Percentiles rank a stretch among this genome's conserved stretches.
phyloP scores from a whole-genome alignment of 2,113 vertebrate genomes.

The Numida meleagris region DNA sequence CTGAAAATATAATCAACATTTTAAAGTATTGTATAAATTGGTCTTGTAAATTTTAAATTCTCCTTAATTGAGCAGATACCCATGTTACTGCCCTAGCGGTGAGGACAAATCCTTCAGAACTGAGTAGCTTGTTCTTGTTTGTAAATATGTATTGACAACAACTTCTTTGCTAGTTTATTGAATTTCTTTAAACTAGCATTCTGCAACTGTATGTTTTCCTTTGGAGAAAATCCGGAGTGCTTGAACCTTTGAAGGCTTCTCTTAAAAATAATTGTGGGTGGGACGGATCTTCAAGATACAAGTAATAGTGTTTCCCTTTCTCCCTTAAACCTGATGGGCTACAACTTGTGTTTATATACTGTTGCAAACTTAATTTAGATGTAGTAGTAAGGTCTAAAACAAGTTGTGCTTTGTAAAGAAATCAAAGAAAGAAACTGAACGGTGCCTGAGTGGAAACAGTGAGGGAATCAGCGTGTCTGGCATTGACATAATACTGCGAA shows the following conservation, averaged over 20 bases:
- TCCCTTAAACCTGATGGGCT: not conserved
- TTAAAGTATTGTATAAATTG: not conserved
- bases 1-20: not conserved
- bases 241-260: not conserved
- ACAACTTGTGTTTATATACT: not conserved
- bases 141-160: not conserved
- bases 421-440: conserved; percentile 5
- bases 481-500: conserved; percentile 35
- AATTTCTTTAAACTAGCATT: not conserved
- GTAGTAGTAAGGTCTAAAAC: not conserved
- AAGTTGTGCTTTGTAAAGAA: conserved; percentile 44
- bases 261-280: not conserved
- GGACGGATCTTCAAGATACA: not conserved
- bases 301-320: not conserved
- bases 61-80: not conserved
- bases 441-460: not conserved
- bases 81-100: not conserved
- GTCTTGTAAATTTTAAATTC: not conserved
- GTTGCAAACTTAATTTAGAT: conserved; percentile 17
- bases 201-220: not conserved
- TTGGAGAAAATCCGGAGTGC: not conserved
- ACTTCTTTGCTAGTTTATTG: not conserved
- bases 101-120: not conserved
- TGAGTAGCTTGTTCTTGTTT: not conserved
- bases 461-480: conserved; percentile 4